These are phyloP conservation scores for Mamestra configurata DNA, from an alignment of 1,140 invertebrate genomes.

Conservation along the genomic window DNA sequence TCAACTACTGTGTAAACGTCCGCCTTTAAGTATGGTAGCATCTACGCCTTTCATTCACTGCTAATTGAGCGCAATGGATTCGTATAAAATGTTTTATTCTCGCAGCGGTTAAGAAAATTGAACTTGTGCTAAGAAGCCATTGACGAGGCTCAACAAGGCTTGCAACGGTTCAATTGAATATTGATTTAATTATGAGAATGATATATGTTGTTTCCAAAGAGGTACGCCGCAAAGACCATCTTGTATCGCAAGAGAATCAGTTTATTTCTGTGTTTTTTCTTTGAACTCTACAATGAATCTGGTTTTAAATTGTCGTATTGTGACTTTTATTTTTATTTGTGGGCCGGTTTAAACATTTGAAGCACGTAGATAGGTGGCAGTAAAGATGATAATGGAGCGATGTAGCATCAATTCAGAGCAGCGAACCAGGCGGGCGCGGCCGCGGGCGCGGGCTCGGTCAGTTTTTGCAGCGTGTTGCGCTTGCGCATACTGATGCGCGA, in stretches of 20 bases:
- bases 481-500: conserved; percentile 77
- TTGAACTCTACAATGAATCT: conserved; percentile 22
- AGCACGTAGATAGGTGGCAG: conserved; percentile 42
- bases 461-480: conserved; percentile 72
- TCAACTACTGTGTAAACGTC: conserved; percentile 29
- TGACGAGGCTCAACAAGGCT: too few relatives aligned
- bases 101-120: background rate
- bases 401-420: conserved; percentile 61
- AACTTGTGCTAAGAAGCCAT: too few relatives aligned
- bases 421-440: conserved; percentile 42
- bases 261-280: conserved; percentile 9
- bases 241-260: background rate
- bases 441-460: conserved; percentile 61
- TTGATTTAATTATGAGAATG: background rate
- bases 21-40: background rate
- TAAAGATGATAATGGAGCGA: conserved; percentile 67
- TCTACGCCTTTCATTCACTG: conserved; percentile 18
- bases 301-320: conserved; percentile 24
- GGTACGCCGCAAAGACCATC: background rate
- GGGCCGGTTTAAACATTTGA: conserved; percentile 45
- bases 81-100: background rate
- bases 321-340: conserved; percentile 48
- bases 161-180: background rate
- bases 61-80: conserved; percentile 8
- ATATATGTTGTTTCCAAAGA: background rate